Evolutionary conservation across 2,113 vertebrate species (phyloP).

Genomic region (Tichodroma muraria): DNA sequence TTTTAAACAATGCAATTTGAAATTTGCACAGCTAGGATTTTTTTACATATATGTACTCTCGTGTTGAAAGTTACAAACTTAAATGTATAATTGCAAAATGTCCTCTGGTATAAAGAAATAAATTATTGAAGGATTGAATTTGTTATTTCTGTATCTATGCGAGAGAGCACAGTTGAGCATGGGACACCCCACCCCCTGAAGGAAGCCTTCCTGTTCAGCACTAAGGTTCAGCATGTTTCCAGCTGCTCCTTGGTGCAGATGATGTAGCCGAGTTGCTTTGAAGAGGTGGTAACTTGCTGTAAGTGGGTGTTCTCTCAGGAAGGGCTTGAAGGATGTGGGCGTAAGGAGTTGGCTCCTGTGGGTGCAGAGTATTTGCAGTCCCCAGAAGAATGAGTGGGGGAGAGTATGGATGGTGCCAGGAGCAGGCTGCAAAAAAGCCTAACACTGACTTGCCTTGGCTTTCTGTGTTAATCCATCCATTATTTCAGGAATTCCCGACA

Average conservation of each 20-base stretch:
- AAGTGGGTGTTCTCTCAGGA: not conserved
- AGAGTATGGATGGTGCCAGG: not conserved
- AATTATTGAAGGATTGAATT: constrained; percentile 70
- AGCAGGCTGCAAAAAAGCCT: not conserved
- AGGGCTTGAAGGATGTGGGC: not conserved
- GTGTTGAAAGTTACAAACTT: constrained; percentile 31
- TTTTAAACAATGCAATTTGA: constrained; percentile 64
- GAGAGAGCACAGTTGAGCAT: not conserved
- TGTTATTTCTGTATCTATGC: not conserved
- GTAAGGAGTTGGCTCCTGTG: not conserved
- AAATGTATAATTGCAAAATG: constrained; percentile 53
- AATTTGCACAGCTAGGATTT: constrained; percentile 72
- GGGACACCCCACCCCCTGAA: not conserved
- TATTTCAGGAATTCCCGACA: not conserved
- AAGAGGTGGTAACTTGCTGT: not conserved
- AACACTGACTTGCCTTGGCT: not conserved
- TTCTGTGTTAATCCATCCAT: not conserved
- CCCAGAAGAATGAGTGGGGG: not conserved
- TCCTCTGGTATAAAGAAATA: constrained; percentile 59
- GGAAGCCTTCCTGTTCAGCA: not conserved
- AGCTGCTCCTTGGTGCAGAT: not conserved
- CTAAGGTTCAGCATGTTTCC: not conserved
- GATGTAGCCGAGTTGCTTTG: not conserved
- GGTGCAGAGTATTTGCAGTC: not conserved
- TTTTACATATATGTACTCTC: constrained; percentile 16